phyloP scores from a whole-genome alignment of 2,888 invertebrate genomes.

The Melangyna quadrimaculata region DNA sequence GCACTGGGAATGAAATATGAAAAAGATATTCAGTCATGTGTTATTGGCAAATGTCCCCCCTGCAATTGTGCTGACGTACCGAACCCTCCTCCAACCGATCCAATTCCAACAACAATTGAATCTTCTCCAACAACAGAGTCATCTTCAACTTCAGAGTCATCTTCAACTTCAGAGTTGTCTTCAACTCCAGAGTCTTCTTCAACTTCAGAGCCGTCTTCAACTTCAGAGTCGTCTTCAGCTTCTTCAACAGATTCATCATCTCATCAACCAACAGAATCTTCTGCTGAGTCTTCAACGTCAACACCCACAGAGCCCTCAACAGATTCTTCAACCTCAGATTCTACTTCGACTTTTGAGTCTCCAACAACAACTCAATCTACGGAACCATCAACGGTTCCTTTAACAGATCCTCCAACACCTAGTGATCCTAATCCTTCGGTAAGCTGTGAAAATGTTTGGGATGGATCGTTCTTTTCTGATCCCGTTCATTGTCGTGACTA shows the following conservation, averaged over 20 bases:
- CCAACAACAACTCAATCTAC: background rate
- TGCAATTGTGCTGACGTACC: conserved; percentile 51
- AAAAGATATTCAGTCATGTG: conserved; percentile 22
- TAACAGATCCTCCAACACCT: background rate
- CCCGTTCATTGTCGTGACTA: conserved; percentile 46
- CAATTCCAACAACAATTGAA: background rate
- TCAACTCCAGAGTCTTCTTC: background rate
- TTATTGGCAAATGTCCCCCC: conserved; percentile 71
- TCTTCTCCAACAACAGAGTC: background rate
- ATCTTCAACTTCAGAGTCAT: background rate
- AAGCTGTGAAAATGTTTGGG: conserved; percentile 14
- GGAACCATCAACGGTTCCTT: background rate
- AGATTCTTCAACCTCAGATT: background rate
- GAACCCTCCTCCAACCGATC: background rate
- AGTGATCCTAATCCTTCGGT: background rate
- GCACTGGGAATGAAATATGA: conserved; percentile 59
- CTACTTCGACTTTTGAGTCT: conserved; percentile 1
- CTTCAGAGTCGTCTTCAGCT: background rate
- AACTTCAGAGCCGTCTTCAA: background rate
- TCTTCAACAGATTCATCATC: background rate
- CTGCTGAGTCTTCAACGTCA: conserved; percentile 5
- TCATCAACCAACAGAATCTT: background rate
- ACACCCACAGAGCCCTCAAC: conserved; percentile 11
- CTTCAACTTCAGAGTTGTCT: background rate
- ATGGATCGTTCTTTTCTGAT: conserved; percentile 56